Evolutionary conservation across 1,140 invertebrate genomes (phyloP).

Genomic region (Thaumatotibia leucotreta): DNA sequence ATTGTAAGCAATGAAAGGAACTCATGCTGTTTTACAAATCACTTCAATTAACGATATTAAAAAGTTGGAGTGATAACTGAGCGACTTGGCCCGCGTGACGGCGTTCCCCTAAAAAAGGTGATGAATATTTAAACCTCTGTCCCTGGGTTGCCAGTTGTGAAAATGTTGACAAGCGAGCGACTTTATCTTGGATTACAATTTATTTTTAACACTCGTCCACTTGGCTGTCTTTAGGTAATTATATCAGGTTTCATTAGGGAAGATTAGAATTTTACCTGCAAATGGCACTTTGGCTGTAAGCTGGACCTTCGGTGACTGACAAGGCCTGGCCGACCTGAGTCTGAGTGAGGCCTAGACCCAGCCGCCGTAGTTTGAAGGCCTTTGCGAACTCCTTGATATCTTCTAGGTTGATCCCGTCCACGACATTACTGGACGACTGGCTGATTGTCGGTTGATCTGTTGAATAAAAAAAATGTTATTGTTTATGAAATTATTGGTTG

Average conservation of each 20-base stretch:
- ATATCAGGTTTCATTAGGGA: neutral
- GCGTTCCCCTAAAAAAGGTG: conserved; percentile 16
- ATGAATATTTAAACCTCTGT: conserved; percentile 17
- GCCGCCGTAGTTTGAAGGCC: conserved; percentile 94
- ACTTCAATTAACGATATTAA: conserved; percentile 76
- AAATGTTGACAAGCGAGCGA: conserved; percentile 55
- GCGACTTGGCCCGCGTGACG: conserved; percentile 46
- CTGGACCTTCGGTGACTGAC: conserved; percentile 96
- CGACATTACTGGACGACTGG: conserved; percentile 94
- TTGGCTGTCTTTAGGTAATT: neutral
- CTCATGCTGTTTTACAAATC: conserved; percentile 76
- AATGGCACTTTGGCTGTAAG: conserved; percentile 98
- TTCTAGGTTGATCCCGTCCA: conserved; percentile 97
- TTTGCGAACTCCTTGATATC: conserved; percentile 99
- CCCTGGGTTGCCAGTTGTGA: conserved; percentile 27
- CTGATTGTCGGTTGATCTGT: conserved; percentile 93
- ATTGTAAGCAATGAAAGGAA: conserved; percentile 74
- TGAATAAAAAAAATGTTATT: conserved; percentile 30
- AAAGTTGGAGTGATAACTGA: conserved; percentile 65
- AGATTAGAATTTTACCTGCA: conserved; percentile 85
- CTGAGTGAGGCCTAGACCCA: conserved; percentile 96
- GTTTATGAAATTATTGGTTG: neutral
- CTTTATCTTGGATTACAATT: conserved; percentile 36
- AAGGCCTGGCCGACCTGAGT: conserved; percentile 97
- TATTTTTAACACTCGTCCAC: conserved; percentile 2